These are phyloP conservation scores for Orthonevra nobilis DNA, from an alignment of 2,888 invertebrate genomes.

Conservation along the genomic window DNA sequence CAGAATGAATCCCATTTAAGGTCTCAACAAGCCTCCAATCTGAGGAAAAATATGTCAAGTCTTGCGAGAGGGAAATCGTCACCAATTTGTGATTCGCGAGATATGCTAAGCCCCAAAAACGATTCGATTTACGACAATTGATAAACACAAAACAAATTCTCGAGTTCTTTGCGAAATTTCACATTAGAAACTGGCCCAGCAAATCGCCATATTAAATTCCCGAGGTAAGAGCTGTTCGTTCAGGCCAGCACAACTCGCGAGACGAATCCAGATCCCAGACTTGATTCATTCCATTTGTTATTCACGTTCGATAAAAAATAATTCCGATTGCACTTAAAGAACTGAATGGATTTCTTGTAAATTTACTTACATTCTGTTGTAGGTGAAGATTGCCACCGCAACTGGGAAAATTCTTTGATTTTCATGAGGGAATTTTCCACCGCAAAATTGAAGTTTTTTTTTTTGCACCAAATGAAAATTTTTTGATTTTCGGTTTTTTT, in stretches of 20 bases:
- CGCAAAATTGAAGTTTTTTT: slow-evolving; percentile 21
- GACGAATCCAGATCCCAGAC: not conserved
- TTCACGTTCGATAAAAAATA: slow-evolving; percentile 21
- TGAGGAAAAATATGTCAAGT: slow-evolving; percentile 11
- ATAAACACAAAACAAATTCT: not conserved
- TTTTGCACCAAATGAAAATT: slow-evolving; percentile 28
- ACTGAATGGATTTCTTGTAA: slow-evolving; percentile 7
- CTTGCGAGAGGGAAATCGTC: slow-evolving; percentile 25
- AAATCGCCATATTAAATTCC: slow-evolving; percentile 17
- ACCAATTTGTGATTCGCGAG: not conserved
- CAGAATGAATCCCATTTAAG: slow-evolving; percentile 13
- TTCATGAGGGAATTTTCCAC: slow-evolving; percentile 35
- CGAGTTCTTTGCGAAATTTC: too few relatives aligned
- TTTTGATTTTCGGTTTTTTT: slow-evolving; percentile 2
- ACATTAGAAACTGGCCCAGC: too few relatives aligned
- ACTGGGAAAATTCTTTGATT: slow-evolving; percentile 29
- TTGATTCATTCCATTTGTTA: slow-evolving; percentile 6
- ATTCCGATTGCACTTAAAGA: slow-evolving; percentile 20
- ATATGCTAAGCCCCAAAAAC: not conserved
- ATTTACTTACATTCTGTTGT: slow-evolving; percentile 47
- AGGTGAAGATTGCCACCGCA: slow-evolving; percentile 30
- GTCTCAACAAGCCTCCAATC: not conserved
- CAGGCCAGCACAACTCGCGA: slow-evolving; percentile 17
- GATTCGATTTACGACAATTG: slow-evolving; percentile 1
- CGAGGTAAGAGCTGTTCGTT: too few relatives aligned